Evolutionary conservation across 2,113 vertebrate genomes (phyloP).

Genomic region (Microtus pennsylvanicus): DNA sequence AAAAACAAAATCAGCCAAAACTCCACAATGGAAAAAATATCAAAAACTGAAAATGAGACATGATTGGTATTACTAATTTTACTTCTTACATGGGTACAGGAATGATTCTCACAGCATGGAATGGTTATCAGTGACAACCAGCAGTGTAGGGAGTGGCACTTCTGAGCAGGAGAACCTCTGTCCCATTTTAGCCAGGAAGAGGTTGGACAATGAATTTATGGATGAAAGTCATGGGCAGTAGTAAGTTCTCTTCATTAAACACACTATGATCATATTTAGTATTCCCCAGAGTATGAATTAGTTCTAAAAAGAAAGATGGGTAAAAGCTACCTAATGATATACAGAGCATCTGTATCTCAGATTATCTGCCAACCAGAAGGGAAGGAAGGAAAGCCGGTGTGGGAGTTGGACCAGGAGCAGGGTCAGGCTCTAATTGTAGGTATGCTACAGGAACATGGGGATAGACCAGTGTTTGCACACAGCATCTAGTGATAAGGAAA

Average conservation of each 20-base stretch:
- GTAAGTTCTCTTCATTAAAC: background rate
- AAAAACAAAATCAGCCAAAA: background rate
- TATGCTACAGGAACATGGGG: background rate
- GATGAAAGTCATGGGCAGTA: constrained; percentile 11
- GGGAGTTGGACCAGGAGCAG: background rate
- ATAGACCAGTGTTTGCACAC: background rate
- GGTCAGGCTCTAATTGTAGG: background rate
- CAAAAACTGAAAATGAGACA: background rate
- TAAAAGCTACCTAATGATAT: background rate
- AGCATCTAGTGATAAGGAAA: background rate
- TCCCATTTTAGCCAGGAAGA: background rate
- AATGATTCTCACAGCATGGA: background rate
- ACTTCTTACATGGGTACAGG: background rate
- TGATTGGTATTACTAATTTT: background rate
- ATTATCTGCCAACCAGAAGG: no score
- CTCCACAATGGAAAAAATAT: background rate
- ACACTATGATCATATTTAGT: background rate
- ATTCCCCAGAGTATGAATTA: background rate
- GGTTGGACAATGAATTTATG: background rate
- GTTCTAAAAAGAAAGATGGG: background rate
- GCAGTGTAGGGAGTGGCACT: background rate
- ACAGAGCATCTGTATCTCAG: background rate
- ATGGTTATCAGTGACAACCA: background rate
- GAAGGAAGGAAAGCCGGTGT: background rate
- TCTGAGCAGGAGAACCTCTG: background rate